Base-by-base conservation (phyloP, 2,797 vertebrate genomes). In the Pipistrellus pipistrellus region DNA sequence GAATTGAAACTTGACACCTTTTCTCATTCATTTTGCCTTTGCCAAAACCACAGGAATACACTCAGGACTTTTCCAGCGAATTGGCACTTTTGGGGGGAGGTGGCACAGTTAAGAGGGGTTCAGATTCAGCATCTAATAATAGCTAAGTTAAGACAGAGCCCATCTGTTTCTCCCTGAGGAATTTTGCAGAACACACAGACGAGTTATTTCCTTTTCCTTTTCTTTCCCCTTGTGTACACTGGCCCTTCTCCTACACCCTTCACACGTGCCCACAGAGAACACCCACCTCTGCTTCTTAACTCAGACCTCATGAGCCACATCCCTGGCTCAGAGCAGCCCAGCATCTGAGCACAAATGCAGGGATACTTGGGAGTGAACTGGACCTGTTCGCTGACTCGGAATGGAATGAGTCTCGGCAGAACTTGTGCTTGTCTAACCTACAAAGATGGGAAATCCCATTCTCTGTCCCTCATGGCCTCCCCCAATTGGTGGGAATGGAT, bases 111-210 rank as follows among this genome's bases (percentile, higher is more conserved):
- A 81, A 80, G 59, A 95, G 32, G 27, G 27, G 72, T 88, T 94
- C 86, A 82, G 66, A 82, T 84, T 96, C 89, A 95, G 82, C 66
- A 57, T 95, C 73, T 95, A 95, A 89, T 91, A 94, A 95, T 83
- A 91, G 82, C 78, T 87, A n/a, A 88, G 59, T 94, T 87, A 91
- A 96, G 91, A 41, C 85, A 64, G 68, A 84, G 30, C 59, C 90
- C 85, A 93, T 90, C 90, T 95, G 85, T 85, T 96, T 84, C 93
- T 90, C 55, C 88, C 81, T 86, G 66, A 89, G 12, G 35, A 92
- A 68, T 55, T 93, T 78, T 88, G 30, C 76, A 64, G 51, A 94
- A 81, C 27, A 44, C 75, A 64, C 80, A 91, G 71, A 77, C 75
- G 62, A 64, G 75, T 85, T 91, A 55, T 92, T 90, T 82, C 94